A percentile compares a stretch with the other conserved stretches of the same genome.
Evolutionary conservation across 2,888 invertebrate genomes (phyloP).

Genomic region (Sycophila texana): DNA sequence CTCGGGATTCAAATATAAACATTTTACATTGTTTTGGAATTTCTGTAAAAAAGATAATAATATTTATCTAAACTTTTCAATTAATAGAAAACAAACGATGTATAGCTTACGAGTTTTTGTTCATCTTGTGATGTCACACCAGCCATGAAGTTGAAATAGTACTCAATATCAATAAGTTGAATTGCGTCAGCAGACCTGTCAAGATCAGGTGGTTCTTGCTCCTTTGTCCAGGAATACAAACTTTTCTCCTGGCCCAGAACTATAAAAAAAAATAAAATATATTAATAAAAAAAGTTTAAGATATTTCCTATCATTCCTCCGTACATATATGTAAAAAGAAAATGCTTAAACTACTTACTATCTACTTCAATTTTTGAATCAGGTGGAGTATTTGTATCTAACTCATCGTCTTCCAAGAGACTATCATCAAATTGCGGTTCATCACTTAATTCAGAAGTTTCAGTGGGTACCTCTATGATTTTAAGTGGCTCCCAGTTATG

Average conservation of each 20-base stretch:
- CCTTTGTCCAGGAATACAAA: conserved; percentile 34
- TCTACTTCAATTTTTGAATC: conserved; percentile 60
- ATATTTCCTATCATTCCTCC: conserved; percentile 4
- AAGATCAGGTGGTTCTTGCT: conserved; percentile 83
- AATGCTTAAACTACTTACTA: conserved; percentile 58
- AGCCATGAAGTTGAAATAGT: conserved; percentile 81
- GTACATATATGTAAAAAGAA: not conserved
- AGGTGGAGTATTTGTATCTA: conserved; percentile 21
- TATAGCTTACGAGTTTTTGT: conserved; percentile 55
- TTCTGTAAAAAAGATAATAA: conserved; percentile 35
- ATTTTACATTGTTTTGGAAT: conserved; percentile 24
- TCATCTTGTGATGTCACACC: conserved; percentile 60
- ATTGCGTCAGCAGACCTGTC: conserved; percentile 78
- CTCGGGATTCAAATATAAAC: conserved; percentile 14
- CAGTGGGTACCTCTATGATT: conserved; percentile 52
- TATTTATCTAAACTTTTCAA: not conserved
- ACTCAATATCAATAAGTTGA: conserved; percentile 83
- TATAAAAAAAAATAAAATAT: no score
- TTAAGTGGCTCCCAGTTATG: conserved; percentile 31
- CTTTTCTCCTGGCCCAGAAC: conserved; percentile 41
- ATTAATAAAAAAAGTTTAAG: no score
- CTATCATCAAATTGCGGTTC: conserved; percentile 58
- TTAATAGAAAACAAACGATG: not conserved
- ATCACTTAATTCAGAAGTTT: conserved; percentile 47
- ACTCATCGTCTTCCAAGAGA: conserved; percentile 40